phyloP scores from a whole-genome alignment of 37 sponge, comb jelly and placozoan genomes.

The Eunapius fragilis region DNA sequence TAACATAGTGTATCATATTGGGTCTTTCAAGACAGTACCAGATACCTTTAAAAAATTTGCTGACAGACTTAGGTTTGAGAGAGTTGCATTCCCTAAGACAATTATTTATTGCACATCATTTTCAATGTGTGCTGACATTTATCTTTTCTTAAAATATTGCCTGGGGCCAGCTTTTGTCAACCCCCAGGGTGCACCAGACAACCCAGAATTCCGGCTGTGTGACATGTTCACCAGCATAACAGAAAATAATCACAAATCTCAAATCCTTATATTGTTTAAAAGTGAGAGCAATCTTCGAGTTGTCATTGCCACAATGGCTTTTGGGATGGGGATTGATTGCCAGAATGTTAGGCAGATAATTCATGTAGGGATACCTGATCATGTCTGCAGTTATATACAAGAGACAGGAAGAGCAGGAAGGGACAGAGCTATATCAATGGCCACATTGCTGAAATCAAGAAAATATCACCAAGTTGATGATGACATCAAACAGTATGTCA shows the following conservation, averaged over 20 bases:
- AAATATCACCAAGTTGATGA: background rate
- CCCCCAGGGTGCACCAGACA: constrained; percentile 36
- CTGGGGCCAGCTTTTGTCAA: constrained; percentile 14
- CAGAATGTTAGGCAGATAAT: constrained; percentile 20
- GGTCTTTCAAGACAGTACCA: background rate
- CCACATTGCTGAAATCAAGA: background rate
- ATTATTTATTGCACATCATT: constrained; percentile 7
- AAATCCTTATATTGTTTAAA: constrained; percentile 20
- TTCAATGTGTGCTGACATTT: constrained; percentile 1
- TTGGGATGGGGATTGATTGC: constrained; percentile 62
- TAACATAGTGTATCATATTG: constrained; percentile 2
- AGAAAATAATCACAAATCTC: constrained; percentile 4
- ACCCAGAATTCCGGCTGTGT: constrained; percentile 41
- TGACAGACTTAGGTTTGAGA: background rate
- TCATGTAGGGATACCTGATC: constrained; percentile 37
- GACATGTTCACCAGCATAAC: constrained; percentile 63
- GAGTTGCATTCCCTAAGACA: background rate
- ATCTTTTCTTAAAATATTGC: background rate
- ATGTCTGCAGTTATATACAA: constrained; percentile 31
- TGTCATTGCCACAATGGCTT: constrained; percentile 50
- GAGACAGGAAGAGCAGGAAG: constrained; percentile 43
- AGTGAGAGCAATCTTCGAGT: constrained; percentile 18
- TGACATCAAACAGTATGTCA: constrained; percentile 14
- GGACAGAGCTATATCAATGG: constrained; percentile 14
- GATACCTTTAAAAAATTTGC: background rate